Conservation (phyloP, 2,797 vertebrate species). For the Erethizon dorsatum region DNA sequence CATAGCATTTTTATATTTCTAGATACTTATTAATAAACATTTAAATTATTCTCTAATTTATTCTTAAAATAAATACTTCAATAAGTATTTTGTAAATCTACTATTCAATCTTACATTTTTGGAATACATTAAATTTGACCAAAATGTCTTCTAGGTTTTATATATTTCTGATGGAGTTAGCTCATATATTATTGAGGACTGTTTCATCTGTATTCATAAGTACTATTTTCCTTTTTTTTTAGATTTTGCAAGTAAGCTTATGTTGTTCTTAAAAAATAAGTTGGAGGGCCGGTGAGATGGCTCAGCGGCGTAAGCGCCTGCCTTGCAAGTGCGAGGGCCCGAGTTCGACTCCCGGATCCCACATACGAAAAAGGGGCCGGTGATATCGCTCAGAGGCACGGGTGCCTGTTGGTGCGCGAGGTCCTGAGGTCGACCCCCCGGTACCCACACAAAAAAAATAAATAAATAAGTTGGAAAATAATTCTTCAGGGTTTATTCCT, state of each 20-base stretch:
- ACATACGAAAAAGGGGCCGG: too few species aligned
- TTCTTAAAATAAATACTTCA: neutral
- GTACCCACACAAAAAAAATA: too few species aligned
- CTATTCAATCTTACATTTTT: neutral
- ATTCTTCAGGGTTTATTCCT: neutral
- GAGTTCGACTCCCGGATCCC: too few species aligned
- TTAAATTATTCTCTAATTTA: neutral
- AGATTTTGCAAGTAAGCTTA: neutral
- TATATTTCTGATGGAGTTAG: neutral
- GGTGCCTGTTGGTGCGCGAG: too few species aligned
- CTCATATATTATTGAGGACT: neutral
- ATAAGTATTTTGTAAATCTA: neutral
- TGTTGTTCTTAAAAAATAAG: neutral
- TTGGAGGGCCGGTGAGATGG: too few species aligned
- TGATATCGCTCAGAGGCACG: too few species aligned
- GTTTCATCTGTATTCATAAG: neutral
- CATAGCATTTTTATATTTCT: neutral
- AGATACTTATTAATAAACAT: neutral
- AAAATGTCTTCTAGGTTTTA: neutral
- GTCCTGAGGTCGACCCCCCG: too few species aligned
- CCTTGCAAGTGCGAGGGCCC: too few species aligned
- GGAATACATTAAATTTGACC: too few species aligned
- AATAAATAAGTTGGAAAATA: neutral
- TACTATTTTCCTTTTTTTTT: neutral
- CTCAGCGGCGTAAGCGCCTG: too few species aligned